These are phyloP conservation scores for Ormyrus pomaceus DNA, from an alignment of 2,888 invertebrate genomes.

Conservation along the genomic window DNA sequence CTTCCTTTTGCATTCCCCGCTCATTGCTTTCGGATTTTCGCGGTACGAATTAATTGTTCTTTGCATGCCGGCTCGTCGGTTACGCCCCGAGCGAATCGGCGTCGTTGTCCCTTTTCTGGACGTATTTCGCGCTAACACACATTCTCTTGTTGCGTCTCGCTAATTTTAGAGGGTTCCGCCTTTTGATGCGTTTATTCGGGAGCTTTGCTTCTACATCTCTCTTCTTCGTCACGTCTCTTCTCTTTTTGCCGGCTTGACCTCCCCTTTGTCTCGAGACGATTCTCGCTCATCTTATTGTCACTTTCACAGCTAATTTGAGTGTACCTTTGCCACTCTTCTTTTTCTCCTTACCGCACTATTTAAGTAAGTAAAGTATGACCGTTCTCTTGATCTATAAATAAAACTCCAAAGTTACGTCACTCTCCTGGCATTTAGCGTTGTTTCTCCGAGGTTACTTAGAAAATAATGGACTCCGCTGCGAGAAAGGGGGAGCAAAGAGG, in stretches of 20 bases:
- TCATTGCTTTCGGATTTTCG: no score
- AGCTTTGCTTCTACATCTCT: background rate
- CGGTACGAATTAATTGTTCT: slow-evolving; percentile 24
- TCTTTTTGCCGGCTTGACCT: slow-evolving; percentile 18
- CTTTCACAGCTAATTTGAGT: slow-evolving; percentile 4
- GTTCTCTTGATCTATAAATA: no score
- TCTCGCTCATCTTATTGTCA: background rate
- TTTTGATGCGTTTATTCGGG: slow-evolving; percentile 21
- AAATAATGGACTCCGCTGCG: no score
- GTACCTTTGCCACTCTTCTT: background rate
- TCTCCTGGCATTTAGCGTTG: no score
- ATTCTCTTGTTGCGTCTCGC: slow-evolving; percentile 30
- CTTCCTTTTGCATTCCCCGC: no score
- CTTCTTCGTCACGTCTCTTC: slow-evolving; percentile 5
- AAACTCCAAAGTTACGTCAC: no score
- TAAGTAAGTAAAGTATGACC: no score
- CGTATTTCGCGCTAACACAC: background rate
- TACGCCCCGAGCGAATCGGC: background rate
- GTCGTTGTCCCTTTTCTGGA: background rate
- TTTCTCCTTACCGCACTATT: background rate
- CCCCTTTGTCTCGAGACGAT: background rate
- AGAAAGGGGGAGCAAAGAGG: background rate
- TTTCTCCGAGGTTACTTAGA: no score
- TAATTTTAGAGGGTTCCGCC: slow-evolving; percentile 45
- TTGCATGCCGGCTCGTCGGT: no score